These are phyloP conservation scores for Spilosoma lubricipeda DNA, from an alignment of 2,888 invertebrate species.

Conservation along the genomic window DNA sequence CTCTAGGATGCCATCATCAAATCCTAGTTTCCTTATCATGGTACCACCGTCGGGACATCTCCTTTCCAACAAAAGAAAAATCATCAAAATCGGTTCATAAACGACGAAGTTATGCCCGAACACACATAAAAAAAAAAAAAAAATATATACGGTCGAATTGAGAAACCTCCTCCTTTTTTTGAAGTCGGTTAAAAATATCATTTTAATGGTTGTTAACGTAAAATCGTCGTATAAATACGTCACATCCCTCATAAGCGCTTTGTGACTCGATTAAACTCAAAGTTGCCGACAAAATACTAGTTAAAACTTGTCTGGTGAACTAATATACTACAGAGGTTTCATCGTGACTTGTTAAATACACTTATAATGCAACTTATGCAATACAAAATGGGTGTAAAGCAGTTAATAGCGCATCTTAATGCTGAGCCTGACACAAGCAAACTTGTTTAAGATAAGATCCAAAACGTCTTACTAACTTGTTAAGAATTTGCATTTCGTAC, in stretches of 20 bases:
- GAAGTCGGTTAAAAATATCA: too few species aligned
- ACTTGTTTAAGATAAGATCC: not conserved
- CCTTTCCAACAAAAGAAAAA: too few species aligned
- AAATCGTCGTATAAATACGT: too few species aligned
- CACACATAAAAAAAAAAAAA: too few species aligned
- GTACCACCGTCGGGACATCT: too few species aligned
- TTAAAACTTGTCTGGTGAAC: not conserved
- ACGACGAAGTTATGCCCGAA: too few species aligned
- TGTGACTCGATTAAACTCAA: not conserved
- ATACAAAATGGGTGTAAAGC: not conserved
- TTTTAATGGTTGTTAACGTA: too few species aligned
- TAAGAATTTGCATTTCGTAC: not conserved
- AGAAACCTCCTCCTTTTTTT: too few species aligned
- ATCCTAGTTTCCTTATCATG: too few species aligned
- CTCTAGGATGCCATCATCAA: too few species aligned
- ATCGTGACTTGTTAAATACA: not conserved
- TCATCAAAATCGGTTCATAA: too few species aligned
- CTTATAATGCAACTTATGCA: not conserved
- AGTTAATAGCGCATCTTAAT: slow-evolving; percentile 7
- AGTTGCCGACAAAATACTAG: not conserved
- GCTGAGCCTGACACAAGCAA: not conserved
- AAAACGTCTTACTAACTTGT: not conserved
- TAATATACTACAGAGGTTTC: not conserved
- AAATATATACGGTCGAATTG: too few species aligned
- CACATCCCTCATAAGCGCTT: not conserved